Evolutionary conservation across 2,888 invertebrate genomes (phyloP).

Genomic region (Lasioglossum lativentre): DNA sequence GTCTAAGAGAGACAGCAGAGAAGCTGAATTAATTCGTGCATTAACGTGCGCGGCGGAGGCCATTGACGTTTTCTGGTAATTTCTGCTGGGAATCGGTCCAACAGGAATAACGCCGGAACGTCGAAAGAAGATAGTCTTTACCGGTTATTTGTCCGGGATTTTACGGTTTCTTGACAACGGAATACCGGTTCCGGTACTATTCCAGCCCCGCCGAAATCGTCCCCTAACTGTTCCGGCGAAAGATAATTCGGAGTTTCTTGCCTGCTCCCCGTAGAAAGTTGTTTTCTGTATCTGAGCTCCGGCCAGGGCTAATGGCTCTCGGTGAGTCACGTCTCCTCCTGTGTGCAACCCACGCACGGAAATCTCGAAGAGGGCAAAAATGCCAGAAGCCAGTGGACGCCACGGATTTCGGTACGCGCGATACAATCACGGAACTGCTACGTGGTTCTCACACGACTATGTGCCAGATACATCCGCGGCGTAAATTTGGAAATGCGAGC

Average conservation of each 20-base stretch:
- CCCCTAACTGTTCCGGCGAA: constrained; percentile 62
- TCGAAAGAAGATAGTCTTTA: constrained; percentile 52
- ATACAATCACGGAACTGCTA: constrained; percentile 48
- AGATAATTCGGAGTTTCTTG: constrained; percentile 76
- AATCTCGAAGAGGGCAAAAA: constrained; percentile 30
- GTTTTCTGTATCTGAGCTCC: constrained; percentile 20
- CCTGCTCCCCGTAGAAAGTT: constrained; percentile 59
- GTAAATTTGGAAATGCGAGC: too few relatives aligned
- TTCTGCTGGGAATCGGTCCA: constrained; percentile 53
- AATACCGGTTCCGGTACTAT: constrained; percentile 55
- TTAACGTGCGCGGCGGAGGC: constrained; percentile 22
- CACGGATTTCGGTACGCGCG: constrained; percentile 31
- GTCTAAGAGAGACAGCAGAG: neutral
- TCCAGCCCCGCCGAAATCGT: constrained; percentile 44
- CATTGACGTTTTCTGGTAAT: constrained; percentile 48
- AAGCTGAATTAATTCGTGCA: constrained; percentile 47
- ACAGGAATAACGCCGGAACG: constrained; percentile 14
- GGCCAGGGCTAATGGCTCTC: constrained; percentile 66
- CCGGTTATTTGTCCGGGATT: constrained; percentile 63
- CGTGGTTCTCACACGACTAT: neutral
- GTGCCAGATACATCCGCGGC: neutral
- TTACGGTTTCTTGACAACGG: constrained; percentile 66
- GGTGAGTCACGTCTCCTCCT: constrained; percentile 50
- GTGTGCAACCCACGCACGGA: constrained; percentile 24
- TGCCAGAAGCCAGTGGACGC: constrained; percentile 32